phyloP scores from a whole-genome alignment of 2,797 vertebrate genomes.

The Chanos chanos region DNA sequence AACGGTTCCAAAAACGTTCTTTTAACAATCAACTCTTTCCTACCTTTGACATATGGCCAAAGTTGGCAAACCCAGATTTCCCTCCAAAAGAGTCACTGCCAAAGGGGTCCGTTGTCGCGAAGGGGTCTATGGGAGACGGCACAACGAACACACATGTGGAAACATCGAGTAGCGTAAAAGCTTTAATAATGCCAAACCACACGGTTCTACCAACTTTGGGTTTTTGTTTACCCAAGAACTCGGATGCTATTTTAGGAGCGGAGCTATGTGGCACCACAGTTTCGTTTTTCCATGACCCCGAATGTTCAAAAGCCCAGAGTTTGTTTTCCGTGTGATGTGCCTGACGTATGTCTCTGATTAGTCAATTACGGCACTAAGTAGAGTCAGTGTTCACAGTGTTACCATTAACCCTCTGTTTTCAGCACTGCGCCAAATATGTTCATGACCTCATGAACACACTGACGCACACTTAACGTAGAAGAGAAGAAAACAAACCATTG shows the following conservation, averaged over 20 bases:
- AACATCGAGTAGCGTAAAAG: constrained; percentile 47
- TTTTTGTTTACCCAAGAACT: constrained; percentile 46
- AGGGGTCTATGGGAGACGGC: constrained; percentile 77
- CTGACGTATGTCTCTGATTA: constrained; percentile 69
- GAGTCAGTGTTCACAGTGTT: constrained; percentile 57
- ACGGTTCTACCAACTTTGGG: constrained; percentile 48
- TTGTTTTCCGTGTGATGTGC: constrained; percentile 46
- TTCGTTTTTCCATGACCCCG: constrained; percentile 70
- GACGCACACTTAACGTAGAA: constrained; percentile 28
- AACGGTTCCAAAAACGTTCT: too few species aligned
- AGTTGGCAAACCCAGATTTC: constrained; percentile 89
- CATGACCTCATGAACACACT: constrained; percentile 53
- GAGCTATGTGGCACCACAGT: constrained; percentile 51
- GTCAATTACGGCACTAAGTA: constrained; percentile 63
- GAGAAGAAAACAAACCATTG: constrained; percentile 59
- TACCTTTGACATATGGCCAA: constrained; percentile 98
- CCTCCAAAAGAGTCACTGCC: constrained; percentile 78
- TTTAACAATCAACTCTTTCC: too few species aligned
- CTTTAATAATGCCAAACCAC: constrained; percentile 41
- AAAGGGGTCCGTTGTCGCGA: constrained; percentile 84
- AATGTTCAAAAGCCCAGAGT: constrained; percentile 54
- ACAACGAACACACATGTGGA: constrained; percentile 54
- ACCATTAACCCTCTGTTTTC: constrained; percentile 49
- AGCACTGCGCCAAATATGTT: constrained; percentile 41
- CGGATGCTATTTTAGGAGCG: constrained; percentile 56